Evolutionary conservation across 2,888 invertebrate species (phyloP).

Genomic region (Pycnomerus fuliginosus): DNA sequence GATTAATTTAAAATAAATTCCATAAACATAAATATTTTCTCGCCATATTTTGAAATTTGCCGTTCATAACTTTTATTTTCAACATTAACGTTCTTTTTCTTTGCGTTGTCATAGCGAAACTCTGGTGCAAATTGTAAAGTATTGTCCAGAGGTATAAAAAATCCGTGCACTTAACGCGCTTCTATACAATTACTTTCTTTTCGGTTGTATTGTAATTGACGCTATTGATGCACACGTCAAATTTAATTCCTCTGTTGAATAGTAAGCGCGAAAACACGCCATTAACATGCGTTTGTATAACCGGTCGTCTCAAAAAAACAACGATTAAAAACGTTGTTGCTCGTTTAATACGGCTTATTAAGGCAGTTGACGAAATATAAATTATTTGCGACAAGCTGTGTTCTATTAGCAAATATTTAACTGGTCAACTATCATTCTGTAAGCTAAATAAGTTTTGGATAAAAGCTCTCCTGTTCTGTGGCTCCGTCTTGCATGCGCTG

Average conservation of each 20-base stretch:
- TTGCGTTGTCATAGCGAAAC: no score
- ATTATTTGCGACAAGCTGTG: slow-evolving; percentile 1
- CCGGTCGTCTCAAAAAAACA: slow-evolving; percentile 7
- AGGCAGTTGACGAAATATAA: slow-evolving; percentile 7
- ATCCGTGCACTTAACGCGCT: neutral
- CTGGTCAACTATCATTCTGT: slow-evolving; percentile 10
- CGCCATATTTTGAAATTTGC: no score
- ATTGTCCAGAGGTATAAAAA: no score
- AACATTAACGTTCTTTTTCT: no score
- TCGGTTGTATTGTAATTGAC: slow-evolving; percentile 8
- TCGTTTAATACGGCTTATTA: slow-evolving; percentile 5
- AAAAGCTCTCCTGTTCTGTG: slow-evolving; percentile 8
- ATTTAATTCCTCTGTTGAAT: slow-evolving; percentile 5
- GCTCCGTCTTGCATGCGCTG: slow-evolving; percentile 1
- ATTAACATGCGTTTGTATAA: slow-evolving; percentile 8
- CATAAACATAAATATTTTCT: no score
- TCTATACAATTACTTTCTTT: slow-evolving; percentile 8
- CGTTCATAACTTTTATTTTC: no score
- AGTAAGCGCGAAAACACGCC: slow-evolving; percentile 10
- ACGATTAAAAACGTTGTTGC: no score
- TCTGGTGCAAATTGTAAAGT: no score
- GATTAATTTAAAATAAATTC: no score
- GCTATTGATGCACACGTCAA: slow-evolving; percentile 8
- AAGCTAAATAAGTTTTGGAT: slow-evolving; percentile 11
- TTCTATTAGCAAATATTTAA: slow-evolving; percentile 6